These are phyloP conservation scores for Ptyas mucosa DNA, from an alignment of 2,113 vertebrate genomes.

Conservation along the genomic window DNA sequence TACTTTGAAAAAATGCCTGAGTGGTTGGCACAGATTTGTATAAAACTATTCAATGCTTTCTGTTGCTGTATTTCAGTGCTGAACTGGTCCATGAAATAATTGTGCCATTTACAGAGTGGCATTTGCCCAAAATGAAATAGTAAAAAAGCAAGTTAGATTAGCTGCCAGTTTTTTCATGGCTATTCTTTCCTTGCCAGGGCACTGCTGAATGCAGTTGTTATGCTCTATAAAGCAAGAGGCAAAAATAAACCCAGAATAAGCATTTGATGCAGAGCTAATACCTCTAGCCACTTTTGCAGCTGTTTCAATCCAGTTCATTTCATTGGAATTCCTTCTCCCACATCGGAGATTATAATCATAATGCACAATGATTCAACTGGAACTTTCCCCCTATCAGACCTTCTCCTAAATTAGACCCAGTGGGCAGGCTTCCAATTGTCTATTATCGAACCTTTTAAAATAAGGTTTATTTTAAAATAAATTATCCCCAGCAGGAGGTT, in stretches of 20 bases:
- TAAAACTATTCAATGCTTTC: background rate
- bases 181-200: background rate
- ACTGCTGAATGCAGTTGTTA: background rate
- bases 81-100: background rate
- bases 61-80: background rate
- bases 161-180: background rate
- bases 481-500: background rate
- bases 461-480: background rate
- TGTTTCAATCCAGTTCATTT: conserved; percentile 36
- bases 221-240: background rate
- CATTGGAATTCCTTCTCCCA: background rate
- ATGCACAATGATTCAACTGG: background rate
- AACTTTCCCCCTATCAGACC: background rate
- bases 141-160: background rate
- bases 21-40: background rate
- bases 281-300: conserved; percentile 25
- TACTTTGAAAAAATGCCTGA: background rate
- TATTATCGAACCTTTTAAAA: background rate
- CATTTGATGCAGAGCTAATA: background rate
- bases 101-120: background rate
- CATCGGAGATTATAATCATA: background rate
- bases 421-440: background rate
- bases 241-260: background rate
- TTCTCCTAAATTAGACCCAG: background rate
- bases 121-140: conserved; percentile 2